Evolutionary conservation across 2,888 invertebrate genomes (phyloP).

Genomic region (Crepidodera aurea): DNA sequence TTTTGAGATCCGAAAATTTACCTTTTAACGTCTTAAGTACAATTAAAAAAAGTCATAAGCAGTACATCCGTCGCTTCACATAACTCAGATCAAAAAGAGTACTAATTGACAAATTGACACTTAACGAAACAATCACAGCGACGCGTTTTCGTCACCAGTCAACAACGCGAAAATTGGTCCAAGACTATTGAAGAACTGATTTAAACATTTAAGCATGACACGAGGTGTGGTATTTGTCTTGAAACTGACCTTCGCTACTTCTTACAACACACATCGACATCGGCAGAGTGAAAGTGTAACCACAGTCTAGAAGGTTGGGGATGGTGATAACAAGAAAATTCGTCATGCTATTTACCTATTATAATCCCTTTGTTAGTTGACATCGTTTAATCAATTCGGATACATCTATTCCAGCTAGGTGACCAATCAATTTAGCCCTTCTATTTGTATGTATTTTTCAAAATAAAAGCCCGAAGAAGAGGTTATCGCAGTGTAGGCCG

Average conservation of each 20-base stretch:
- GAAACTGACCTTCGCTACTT: conserved; percentile 29
- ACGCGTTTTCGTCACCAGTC: neutral
- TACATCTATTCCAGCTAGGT: neutral
- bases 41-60: neutral
- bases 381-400: neutral
- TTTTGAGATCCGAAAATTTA: conserved; percentile 1
- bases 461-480: no score
- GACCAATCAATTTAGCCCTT: neutral
- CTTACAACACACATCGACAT: conserved; percentile 17
- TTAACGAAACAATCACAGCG: neutral
- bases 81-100: neutral
- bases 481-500: no score
- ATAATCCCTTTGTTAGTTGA: neutral
- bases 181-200: conserved; percentile 16
- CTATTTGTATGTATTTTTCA: neutral
- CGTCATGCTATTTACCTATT: conserved; percentile 17
- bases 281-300: conserved; percentile 23
- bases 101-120: conserved; percentile 10
- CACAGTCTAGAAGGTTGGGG: conserved; percentile 8
- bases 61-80: neutral
- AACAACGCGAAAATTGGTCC: conserved; percentile 13
- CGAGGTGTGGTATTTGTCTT: conserved; percentile 25
- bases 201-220: conserved; percentile 8
- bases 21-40: conserved; percentile 22
- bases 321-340: conserved; percentile 20